Evolutionary conservation across 2,797 vertebrate species (phyloP), one percentile per base, ranked within the genome.

Genomic region (Malurus splendens): DNA sequence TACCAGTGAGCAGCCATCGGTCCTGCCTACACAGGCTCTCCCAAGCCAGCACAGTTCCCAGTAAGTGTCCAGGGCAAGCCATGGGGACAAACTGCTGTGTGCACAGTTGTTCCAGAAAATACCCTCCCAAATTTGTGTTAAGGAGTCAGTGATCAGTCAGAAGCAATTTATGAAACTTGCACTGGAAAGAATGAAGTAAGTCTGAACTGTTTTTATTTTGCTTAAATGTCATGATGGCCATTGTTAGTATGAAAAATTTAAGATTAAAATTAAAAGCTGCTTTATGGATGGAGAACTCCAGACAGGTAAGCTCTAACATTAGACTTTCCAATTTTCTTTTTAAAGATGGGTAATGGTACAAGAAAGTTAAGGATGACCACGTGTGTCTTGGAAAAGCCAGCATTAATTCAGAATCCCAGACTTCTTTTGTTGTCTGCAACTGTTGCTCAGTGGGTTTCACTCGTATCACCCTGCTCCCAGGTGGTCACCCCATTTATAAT

Each of bases 361-460:
- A 33, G 18, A 50, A 47, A 62, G 27, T 42, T 73, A 68, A 80
- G 28, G 55, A 54, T 82, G 41, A 32, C n/a, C 0, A 0, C 10
- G 7, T 45, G 5, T 48, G 30, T 38, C 47, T 71, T 41, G 32
- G 68, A 64, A 68, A 86, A 60, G 41, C 24, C 27, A 70, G 50
- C n/a, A 22, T 54, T 70, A 30, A 44, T 55, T 30, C 56, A 47
- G 61, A 71, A 54, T 18, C 20, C 3, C 22, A 60, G 62, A 55
- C 12, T n/a, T 55, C 27, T 41, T 6, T 1, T 18, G 32, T 16
- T 2, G 1, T 45, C 25, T 9, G 1, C 28, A 66, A 50, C 4
- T 55, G 28, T 55, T 78, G 36, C 52, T 76, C 17, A 23, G n/a
- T 59, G 19, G 48, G 14, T 60, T 78, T 83, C 56, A 38, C 36